Percentiles rank a stretch among this genome's conserved stretches.
phyloP scores from a whole-genome alignment of 23 tunicate species.

The Halocynthia aurantium region DNA sequence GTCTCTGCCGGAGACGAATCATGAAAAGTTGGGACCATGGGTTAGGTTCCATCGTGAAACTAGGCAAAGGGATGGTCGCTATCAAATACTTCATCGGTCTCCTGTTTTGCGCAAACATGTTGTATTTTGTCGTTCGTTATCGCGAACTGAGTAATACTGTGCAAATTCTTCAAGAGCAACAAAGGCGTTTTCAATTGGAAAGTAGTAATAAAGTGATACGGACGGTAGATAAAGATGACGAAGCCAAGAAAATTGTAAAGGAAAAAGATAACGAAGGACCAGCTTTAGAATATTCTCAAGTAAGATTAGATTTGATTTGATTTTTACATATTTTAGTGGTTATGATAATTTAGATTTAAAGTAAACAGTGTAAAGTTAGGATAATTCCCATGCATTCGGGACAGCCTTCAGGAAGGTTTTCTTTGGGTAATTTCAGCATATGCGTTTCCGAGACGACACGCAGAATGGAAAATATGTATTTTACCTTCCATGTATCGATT shows the following conservation, averaged over 20 bases:
- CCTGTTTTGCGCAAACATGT: conserved; percentile 40
- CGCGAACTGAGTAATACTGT: conserved; percentile 64
- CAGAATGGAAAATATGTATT: too few relatives aligned
- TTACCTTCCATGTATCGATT: too few relatives aligned
- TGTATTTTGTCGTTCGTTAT: conserved; percentile 63
- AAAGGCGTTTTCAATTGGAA: not conserved
- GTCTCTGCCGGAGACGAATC: too few relatives aligned
- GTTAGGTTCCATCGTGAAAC: too few relatives aligned
- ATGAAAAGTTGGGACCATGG: too few relatives aligned
- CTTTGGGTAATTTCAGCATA: too few relatives aligned
- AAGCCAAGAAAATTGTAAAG: conserved; percentile 13
- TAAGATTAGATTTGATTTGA: not conserved
- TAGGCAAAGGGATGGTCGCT: not conserved
- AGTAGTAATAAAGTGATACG: conserved; percentile 12
- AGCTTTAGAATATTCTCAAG: conserved; percentile 39
- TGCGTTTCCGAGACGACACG: too few relatives aligned
- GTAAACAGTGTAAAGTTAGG: too few relatives aligned
- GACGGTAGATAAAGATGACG: conserved; percentile 18
- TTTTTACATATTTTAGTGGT: too few relatives aligned
- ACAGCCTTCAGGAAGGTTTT: too few relatives aligned
- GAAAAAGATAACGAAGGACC: conserved; percentile 27
- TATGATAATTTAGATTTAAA: too few relatives aligned
- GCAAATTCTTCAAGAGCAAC: conserved; percentile 45
- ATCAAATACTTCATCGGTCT: conserved; percentile 39
- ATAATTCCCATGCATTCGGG: too few relatives aligned